Conservation (phyloP, 2,797 vertebrate genomes). For the Schizothorax lantsangensis region DNA sequence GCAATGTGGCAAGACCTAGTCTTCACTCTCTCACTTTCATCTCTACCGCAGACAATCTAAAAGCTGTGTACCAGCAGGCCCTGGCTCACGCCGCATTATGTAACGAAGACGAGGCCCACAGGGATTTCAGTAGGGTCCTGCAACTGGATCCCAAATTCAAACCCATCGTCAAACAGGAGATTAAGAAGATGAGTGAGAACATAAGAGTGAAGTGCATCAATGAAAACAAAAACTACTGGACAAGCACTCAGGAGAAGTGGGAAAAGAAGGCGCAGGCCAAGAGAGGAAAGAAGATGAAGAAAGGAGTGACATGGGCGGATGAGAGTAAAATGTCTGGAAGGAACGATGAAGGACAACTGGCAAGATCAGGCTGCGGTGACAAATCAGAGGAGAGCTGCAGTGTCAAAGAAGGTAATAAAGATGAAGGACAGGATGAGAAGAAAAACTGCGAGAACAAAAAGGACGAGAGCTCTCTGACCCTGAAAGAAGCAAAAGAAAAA, state of each 20-base stretch:
- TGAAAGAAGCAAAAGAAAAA: constrained; percentile 30
- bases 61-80: constrained; percentile 78
- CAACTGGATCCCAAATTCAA: constrained; percentile 76
- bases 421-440: constrained; percentile 48
- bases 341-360: constrained; percentile 45
- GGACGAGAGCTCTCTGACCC: constrained; percentile 14
- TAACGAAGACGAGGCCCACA: constrained; percentile 72
- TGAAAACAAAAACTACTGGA: constrained; percentile 79
- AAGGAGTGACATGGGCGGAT: constrained; percentile 38
- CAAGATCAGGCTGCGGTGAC: constrained; percentile 17
- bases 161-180: constrained; percentile 71
- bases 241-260: constrained; percentile 70
- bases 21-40: constrained; percentile 48
- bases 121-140: constrained; percentile 72
- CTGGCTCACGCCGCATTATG: constrained; percentile 75
- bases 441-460: constrained; percentile 48
- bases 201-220: constrained; percentile 63
- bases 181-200: constrained; percentile 72
- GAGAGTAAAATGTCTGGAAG: constrained; percentile 32
- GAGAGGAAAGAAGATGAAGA: constrained; percentile 59
- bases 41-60: constrained; percentile 73
- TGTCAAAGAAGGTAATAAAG: constrained; percentile 44
- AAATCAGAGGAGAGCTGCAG: constrained; percentile 46
- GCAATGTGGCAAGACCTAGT: constrained; percentile 60
- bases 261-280: constrained; percentile 53